Percentiles rank a stretch among this genome's conserved stretches.
These are phyloP conservation scores for Lycodopsis pacificus DNA, from an alignment of 2,797 vertebrate genomes.

Conservation along the genomic window DNA sequence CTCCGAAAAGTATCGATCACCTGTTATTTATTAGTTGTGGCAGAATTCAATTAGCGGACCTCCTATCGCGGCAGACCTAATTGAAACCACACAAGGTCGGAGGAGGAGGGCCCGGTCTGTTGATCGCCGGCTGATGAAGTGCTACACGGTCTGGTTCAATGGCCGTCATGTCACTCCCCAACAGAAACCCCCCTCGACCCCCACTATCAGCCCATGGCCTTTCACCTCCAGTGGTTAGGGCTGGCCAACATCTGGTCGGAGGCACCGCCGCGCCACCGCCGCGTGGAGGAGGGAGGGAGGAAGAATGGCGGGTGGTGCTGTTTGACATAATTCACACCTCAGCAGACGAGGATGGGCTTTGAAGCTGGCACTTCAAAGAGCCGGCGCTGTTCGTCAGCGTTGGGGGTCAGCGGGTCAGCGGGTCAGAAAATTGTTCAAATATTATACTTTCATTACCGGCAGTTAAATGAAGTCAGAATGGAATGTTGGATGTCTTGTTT, in stretches of 20 bases:
- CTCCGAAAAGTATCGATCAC: slow-evolving; percentile 58
- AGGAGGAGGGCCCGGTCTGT: slow-evolving; percentile 37
- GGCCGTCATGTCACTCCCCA: slow-evolving; percentile 6
- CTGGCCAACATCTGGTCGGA: slow-evolving; percentile 68
- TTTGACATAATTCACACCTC: slow-evolving; percentile 62
- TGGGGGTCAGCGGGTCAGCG: not conserved
- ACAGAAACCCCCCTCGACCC: slow-evolving; percentile 29
- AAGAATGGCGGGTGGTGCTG: slow-evolving; percentile 41
- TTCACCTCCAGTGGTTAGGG: slow-evolving; percentile 38
- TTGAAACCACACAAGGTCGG: slow-evolving; percentile 68
- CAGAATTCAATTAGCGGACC: slow-evolving; percentile 72
- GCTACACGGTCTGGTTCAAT: slow-evolving; percentile 46
- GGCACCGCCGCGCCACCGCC: slow-evolving; percentile 9
- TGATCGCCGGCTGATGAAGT: slow-evolving; percentile 65
- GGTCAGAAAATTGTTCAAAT: not conserved
- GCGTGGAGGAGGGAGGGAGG: not conserved
- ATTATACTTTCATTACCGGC: slow-evolving; percentile 12
- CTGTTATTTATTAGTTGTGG: slow-evolving; percentile 62
- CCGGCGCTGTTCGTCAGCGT: slow-evolving; percentile 28
- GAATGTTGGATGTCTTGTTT: not conserved
- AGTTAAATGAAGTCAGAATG: not conserved
- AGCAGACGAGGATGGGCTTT: slow-evolving; percentile 48
- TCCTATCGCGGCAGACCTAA: slow-evolving; percentile 55
- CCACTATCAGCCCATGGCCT: slow-evolving; percentile 43
- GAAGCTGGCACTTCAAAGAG: slow-evolving; percentile 66